Percentiles rank a stretch among this genome's conserved stretches.
Evolutionary conservation across 23 tunicate genomes (phyloP).

Genomic region (Ciona savignyi): DNA sequence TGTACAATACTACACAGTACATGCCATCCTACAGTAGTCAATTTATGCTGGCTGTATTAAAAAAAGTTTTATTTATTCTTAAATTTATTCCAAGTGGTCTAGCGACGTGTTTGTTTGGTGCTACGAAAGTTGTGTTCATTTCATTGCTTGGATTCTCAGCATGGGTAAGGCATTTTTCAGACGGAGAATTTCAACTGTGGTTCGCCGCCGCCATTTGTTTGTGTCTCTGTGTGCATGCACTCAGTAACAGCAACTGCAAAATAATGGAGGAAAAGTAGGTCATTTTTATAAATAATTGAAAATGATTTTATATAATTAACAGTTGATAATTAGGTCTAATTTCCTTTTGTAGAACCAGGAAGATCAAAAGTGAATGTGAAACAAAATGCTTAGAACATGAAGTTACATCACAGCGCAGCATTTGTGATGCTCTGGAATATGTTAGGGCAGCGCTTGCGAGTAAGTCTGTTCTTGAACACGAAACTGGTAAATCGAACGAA

Average conservation of each 20-base stretch:
- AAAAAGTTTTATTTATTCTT: too few relatives aligned
- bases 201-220: not conserved
- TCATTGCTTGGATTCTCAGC: slow-evolving; percentile 32
- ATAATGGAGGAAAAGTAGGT: too few relatives aligned
- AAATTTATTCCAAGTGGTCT: slow-evolving; percentile 12
- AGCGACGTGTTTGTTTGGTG: not conserved
- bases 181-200: slow-evolving; percentile 4
- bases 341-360: too few relatives aligned
- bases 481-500: not conserved
- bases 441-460: slow-evolving; percentile 23
- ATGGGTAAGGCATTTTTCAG: slow-evolving; percentile 31
- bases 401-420: slow-evolving; percentile 1
- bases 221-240: not conserved
- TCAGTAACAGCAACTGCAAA: not conserved
- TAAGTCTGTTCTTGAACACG: slow-evolving; percentile 12
- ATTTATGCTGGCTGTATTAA: too few relatives aligned
- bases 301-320: too few relatives aligned
- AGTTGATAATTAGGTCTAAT: too few relatives aligned
- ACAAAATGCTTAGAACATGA: slow-evolving; percentile 5
- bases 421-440: slow-evolving; percentile 12
- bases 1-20: too few relatives aligned
- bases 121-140: slow-evolving; percentile 2
- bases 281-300: too few relatives aligned
- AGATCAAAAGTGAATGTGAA: too few relatives aligned
- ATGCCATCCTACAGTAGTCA: too few relatives aligned